Base-by-base conservation (phyloP, 1,140 invertebrate genomes). In the Pachyrhynchus sulphureomaculatus region DNA sequence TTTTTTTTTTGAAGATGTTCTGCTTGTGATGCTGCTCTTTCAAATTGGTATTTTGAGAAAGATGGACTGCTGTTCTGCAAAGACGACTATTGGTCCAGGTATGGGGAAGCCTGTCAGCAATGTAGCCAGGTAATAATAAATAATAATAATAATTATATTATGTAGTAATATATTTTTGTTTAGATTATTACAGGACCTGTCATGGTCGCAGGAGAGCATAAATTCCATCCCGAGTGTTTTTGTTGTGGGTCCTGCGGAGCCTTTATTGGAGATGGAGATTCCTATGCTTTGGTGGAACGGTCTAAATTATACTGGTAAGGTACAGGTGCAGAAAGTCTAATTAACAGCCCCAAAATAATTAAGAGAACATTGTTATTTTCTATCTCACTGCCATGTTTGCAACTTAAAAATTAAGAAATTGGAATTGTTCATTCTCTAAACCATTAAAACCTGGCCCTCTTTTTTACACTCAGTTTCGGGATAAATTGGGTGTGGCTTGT, bases 191-290 rank as follows among this genome's bases (percentile, higher is more conserved):
- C 92, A 0, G 93, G 94, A 0, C 93, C 93, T 21, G 91, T 96
- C 41, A 96, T 96, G 93, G 85, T 93, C 62, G 93, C 93, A 13
- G 93, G 93, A 15, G 91, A 94, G 74, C 93, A 95, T 77, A 92
- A 92, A 75, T 96, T 94, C 79, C 94, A 97, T 79, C 93, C 93
- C 58, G 93, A 97, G 82, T 97, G 94, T 79, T 95, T 97, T 81
- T 86, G 88, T 65, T 97, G 94, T 73, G 80, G 80, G 20, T 84
- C 84, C 5, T 97, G 94, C 76, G 80, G 83, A n/a, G 78, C 83
- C 8, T 93, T 89, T 72, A 93, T 97, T 68, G 93, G 93, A 26
- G 93, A 95, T 81, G 92, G 91, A 17, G 92, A 96, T 68, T 88
- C 91, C 5, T 96, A 95, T 76, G 92, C 92, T 0, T 78, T 96